These are phyloP conservation scores for Chymomyza amoena DNA, from an alignment of 2,888 invertebrate species.

Conservation along the genomic window DNA sequence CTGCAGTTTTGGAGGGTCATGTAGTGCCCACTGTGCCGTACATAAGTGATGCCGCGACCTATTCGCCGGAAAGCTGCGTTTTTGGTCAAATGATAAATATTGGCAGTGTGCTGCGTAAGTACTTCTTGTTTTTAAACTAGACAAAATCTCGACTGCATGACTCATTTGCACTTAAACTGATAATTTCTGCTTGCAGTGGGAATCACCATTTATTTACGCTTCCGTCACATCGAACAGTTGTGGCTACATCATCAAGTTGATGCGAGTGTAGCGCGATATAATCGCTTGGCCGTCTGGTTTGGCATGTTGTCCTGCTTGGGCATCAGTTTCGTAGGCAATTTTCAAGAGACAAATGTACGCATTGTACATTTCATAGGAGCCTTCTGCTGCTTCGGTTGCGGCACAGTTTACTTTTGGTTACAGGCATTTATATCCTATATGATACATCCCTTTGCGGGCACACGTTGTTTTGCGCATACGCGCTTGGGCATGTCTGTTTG, in stretches of 20 bases:
- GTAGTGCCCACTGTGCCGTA: slow-evolving; percentile 86
- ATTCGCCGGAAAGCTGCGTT: slow-evolving; percentile 88
- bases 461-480: slow-evolving; percentile 79
- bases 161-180: slow-evolving; percentile 28
- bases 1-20: slow-evolving; percentile 83
- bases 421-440: slow-evolving; percentile 83
- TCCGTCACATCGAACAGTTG: slow-evolving; percentile 82
- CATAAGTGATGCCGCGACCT: slow-evolving; percentile 87
- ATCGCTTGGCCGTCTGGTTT: slow-evolving; percentile 81
- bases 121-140: not conserved
- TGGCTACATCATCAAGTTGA: slow-evolving; percentile 77
- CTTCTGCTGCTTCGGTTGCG: slow-evolving; percentile 86
- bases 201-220: slow-evolving; percentile 84
- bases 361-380: slow-evolving; percentile 86
- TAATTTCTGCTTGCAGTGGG: slow-evolving; percentile 80
- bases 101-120: slow-evolving; percentile 83
- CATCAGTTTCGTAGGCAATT: slow-evolving; percentile 85
- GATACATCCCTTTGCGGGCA: slow-evolving; percentile 81
- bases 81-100: slow-evolving; percentile 88
- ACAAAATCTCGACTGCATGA: slow-evolving; percentile 37
- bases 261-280: slow-evolving; percentile 79
- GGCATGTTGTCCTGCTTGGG: slow-evolving; percentile 84
- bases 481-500: slow-evolving; percentile 80
- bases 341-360: slow-evolving; percentile 85
- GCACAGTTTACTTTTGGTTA: slow-evolving; percentile 88